Evolutionary conservation across 1,140 invertebrate species (phyloP).

Genomic region (Atta colombica): DNA sequence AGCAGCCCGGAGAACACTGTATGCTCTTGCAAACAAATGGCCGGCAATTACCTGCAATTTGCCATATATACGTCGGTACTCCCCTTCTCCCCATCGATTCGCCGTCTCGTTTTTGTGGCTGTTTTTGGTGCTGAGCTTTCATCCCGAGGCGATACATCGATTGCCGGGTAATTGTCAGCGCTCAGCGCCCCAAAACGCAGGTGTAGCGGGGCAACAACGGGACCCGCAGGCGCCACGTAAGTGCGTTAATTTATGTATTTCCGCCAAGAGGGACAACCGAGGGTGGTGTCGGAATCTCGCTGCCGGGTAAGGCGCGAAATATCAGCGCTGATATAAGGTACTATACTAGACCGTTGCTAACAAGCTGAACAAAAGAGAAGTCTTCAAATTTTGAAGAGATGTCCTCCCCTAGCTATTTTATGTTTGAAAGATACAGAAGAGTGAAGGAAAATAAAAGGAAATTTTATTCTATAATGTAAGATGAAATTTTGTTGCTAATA

Average conservation of each 20-base stretch:
- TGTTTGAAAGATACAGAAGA: background rate
- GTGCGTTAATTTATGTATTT: slow-evolving; percentile 83
- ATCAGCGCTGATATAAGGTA: slow-evolving; percentile 46
- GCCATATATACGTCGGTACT: slow-evolving; percentile 68
- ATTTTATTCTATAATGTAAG: background rate
- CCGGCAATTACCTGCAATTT: slow-evolving; percentile 85
- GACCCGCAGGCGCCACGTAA: slow-evolving; percentile 80
- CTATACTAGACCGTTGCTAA: slow-evolving; percentile 52
- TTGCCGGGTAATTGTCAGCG: slow-evolving; percentile 86
- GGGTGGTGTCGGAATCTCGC: slow-evolving; percentile 43
- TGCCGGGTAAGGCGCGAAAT: slow-evolving; percentile 56
- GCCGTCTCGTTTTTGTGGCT: slow-evolving; percentile 76
- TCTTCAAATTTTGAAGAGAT: background rate
- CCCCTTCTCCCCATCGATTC: slow-evolving; percentile 71
- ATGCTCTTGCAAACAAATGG: slow-evolving; percentile 84
- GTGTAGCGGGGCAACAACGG: slow-evolving; percentile 79
- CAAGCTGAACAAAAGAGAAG: slow-evolving; percentile 29
- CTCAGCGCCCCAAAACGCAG: slow-evolving; percentile 82
- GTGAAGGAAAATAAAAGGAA: background rate
- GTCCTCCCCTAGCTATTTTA: background rate
- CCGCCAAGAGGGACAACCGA: slow-evolving; percentile 58
- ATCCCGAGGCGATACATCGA: slow-evolving; percentile 84
- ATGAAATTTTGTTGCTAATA: background rate
- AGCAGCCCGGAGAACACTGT: slow-evolving; percentile 67
- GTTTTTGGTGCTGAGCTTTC: slow-evolving; percentile 78